Evolutionary conservation across 2,888 invertebrate genomes (phyloP), one percentile per base, ranked within the genome.

Genomic region (Zele albiditarsus): DNA sequence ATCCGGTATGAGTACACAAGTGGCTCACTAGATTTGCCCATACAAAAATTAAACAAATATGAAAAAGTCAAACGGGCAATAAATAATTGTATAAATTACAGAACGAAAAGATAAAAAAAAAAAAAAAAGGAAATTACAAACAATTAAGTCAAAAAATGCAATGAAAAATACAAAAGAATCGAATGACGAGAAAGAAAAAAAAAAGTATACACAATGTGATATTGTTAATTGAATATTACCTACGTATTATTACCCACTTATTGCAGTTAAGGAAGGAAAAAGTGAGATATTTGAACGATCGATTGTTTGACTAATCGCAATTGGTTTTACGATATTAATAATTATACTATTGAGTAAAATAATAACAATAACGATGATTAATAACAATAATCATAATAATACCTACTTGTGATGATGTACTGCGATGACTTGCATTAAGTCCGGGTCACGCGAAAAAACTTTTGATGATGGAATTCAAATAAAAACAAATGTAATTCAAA

Each of bases 401-500:
- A 87, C 84, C 83, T 88, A 88, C 84, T 88, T 88, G 87, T 88
- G 88, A 88, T 85, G 83, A 86, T 89, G 88, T 89, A 89, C 78
- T 84, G 86, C 88, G 87, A 85, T 87, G 88, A 88, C 87, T 88
- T 85, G 88, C 85, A 83, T 85, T 86, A 83, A 87, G 85, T 86
- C 84, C 87, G 88, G 86, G 88, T 89, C 88, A 87, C 86, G 86
- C 85, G 86, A 87, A 85, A 53, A 53, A 86, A 83, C 86, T 87
- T 86, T 88, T 88, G 87, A 88, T 87, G 87, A 88, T 88, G 86
- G 84, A 88, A 88, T 87, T 88, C 84, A 87, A 89, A 89, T 89
- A 89, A 89, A 88, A 89, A 84, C 84, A 84, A 89, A 88, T 89
- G 87, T 88, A 88, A 88, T 86, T 88, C 83, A 89, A 87, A 88